Conservation (phyloP, 1,140 invertebrate species). For the Lepidurus couesii region DNA sequence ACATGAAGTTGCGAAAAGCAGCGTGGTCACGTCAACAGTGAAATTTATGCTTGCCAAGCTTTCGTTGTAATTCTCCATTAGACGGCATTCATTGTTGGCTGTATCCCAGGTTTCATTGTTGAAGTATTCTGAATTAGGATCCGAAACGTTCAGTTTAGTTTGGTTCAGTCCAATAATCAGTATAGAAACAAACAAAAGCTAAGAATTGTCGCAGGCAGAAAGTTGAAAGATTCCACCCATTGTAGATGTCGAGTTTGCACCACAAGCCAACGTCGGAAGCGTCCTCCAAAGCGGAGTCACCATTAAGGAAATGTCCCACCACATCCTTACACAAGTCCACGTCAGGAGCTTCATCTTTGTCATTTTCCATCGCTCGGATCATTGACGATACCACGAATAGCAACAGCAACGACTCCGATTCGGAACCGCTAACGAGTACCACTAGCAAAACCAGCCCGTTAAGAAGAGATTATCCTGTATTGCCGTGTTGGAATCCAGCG, state of each 20-base stretch:
- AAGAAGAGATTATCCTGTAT: not conserved
- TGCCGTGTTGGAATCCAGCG: not conserved
- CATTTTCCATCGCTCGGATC: slow-evolving; percentile 34
- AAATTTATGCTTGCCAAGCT: too few species aligned
- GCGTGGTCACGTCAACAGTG: too few species aligned
- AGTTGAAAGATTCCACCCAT: not conserved
- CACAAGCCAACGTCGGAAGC: not conserved
- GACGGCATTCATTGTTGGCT: too few species aligned
- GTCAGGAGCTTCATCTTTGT: slow-evolving; percentile 17
- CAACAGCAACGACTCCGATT: not conserved
- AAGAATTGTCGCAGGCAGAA: too few species aligned
- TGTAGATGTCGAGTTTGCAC: not conserved
- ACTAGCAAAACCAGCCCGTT: not conserved
- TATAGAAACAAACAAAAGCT: too few species aligned
- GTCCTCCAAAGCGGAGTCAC: not conserved
- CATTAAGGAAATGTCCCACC: not conserved
- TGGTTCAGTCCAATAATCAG: too few species aligned
- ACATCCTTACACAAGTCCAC: not conserved
- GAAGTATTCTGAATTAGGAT: too few species aligned
- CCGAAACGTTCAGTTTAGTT: too few species aligned
- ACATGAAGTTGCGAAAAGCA: too few species aligned
- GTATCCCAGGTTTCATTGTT: too few species aligned
- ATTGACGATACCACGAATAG: slow-evolving; percentile 27
- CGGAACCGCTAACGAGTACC: not conserved
- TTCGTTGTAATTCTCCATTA: too few species aligned